phyloP scores from a whole-genome alignment of 2,888 invertebrate genomes.

The Eristalis pertinax region DNA sequence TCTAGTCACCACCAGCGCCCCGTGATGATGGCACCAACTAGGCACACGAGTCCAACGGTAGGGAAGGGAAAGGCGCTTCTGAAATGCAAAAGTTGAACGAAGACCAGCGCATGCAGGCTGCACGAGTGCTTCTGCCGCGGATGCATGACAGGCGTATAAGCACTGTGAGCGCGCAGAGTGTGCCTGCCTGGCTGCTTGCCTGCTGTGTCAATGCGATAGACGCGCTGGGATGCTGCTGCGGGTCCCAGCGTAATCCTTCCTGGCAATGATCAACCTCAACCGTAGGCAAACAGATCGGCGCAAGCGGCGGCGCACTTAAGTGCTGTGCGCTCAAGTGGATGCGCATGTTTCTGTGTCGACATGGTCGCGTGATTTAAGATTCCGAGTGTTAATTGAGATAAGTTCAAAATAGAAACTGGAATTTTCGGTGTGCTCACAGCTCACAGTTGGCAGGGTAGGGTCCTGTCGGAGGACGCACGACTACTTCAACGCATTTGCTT shows the following conservation, averaged over 20 bases:
- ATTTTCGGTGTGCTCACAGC: constrained; percentile 40
- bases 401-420: constrained; percentile 72
- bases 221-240: constrained; percentile 30
- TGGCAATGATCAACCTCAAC: constrained; percentile 32
- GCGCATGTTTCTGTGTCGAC: constrained; percentile 71
- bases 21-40: constrained; percentile 23
- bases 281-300: constrained; percentile 6
- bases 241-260: constrained; percentile 49
- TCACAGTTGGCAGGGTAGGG: constrained; percentile 2
- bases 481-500: constrained; percentile 61
- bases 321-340: constrained; percentile 68
- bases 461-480: constrained; percentile 1
- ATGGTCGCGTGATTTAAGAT: constrained; percentile 74
- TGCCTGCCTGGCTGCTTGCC: constrained; percentile 29
- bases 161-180: constrained; percentile 4
- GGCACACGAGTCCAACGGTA: background rate
- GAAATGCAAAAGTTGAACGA: constrained; percentile 64
- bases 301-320: constrained; percentile 63
- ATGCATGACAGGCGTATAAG: constrained; percentile 32
- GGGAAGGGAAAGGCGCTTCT: constrained; percentile 25
- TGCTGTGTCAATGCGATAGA: constrained; percentile 59
- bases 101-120: constrained; percentile 36
- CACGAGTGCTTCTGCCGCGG: constrained; percentile 47
- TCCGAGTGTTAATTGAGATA: constrained; percentile 74
- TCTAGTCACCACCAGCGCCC: constrained; percentile 37